A percentile compares a stretch with the other conserved stretches of the same genome.
Evolutionary conservation across 1,140 invertebrate species (phyloP).

Genomic region (Octopus sinensis): DNA sequence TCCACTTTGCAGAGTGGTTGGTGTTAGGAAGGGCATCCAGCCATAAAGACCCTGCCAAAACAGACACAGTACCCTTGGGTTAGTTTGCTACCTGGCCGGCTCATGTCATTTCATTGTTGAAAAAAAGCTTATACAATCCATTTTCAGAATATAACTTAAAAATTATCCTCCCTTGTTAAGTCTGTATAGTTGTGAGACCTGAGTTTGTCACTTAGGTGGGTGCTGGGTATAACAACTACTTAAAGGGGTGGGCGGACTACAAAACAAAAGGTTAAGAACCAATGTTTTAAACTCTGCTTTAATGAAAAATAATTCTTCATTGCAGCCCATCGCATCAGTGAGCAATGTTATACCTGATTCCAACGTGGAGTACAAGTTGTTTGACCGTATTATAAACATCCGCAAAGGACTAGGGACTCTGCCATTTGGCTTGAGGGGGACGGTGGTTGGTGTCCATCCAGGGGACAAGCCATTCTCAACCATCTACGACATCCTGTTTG

Average conservation of each 20-base stretch:
- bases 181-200: too few relatives aligned
- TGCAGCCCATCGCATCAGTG: slow-evolving; percentile 45
- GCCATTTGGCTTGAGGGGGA: slow-evolving; percentile 78
- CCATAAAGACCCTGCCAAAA: too few relatives aligned
- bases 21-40: too few relatives aligned
- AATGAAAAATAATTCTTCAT: background rate
- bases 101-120: too few relatives aligned
- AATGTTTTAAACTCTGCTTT: background rate
- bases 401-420: slow-evolving; percentile 70
- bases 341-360: slow-evolving; percentile 64
- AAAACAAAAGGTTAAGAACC: background rate
- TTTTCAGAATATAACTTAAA: too few relatives aligned
- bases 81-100: too few relatives aligned
- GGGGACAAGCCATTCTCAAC: slow-evolving; percentile 59
- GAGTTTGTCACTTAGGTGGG: too few relatives aligned
- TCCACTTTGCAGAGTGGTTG: too few relatives aligned
- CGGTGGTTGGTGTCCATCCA: slow-evolving; percentile 67
- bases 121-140: too few relatives aligned
- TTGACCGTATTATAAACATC: slow-evolving; percentile 80
- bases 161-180: too few relatives aligned
- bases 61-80: too few relatives aligned
- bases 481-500: slow-evolving; percentile 75
- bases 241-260: background rate
- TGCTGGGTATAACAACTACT: too few relatives aligned
- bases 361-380: slow-evolving; percentile 66